Conservation (phyloP, 92 coral and sea anemone genomes). For the Umimayanthus chanpuru region DNA sequence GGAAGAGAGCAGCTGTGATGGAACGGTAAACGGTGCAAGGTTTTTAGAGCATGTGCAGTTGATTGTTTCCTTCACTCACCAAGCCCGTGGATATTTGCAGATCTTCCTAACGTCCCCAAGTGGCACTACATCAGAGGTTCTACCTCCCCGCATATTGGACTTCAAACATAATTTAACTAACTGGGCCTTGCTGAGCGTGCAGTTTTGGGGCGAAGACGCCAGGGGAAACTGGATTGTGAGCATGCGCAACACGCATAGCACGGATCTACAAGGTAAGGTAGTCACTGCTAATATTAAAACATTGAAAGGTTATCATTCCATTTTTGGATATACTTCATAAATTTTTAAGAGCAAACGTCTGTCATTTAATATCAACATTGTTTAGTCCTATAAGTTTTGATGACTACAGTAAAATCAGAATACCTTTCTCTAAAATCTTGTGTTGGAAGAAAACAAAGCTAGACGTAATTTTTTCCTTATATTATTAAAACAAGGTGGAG, state of each 20-base stretch:
- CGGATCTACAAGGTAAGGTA: no score
- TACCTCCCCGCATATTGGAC: background rate
- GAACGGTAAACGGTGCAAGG: background rate
- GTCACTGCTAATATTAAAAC: no score
- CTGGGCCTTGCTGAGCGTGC: conserved; percentile 25
- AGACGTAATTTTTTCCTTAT: no score
- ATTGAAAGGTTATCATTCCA: no score
- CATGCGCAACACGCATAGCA: background rate
- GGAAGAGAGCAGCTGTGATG: background rate
- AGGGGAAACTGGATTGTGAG: conserved; percentile 26
- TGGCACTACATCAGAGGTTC: background rate
- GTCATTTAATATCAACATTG: no score
- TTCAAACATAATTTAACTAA: background rate
- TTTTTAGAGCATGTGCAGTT: background rate
- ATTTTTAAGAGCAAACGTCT: no score
- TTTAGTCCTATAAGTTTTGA: no score
- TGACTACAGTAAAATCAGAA: no score
- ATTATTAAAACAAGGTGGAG: no score
- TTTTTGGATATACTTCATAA: no score
- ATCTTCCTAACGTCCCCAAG: background rate
- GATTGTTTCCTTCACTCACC: background rate
- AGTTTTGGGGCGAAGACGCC: conserved; percentile 43
- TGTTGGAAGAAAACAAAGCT: no score
- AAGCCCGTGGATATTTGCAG: background rate
- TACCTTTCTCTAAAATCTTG: no score